These are phyloP conservation scores for Pomatorhinus ruficollis DNA, from an alignment of 2,113 vertebrate genomes.

Conservation along the genomic window DNA sequence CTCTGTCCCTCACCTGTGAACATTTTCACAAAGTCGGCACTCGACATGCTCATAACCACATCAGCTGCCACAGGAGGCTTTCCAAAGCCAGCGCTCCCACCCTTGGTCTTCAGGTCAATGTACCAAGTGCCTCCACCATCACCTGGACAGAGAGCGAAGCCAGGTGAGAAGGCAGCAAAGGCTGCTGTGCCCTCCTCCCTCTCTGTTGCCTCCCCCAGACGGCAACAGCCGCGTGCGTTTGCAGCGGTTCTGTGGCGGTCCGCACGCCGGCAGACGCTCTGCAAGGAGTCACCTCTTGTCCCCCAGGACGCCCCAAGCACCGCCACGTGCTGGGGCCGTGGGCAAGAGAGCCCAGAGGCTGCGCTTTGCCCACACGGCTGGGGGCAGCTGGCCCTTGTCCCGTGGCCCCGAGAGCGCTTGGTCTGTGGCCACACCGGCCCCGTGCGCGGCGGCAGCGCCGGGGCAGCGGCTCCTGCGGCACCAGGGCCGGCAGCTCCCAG, in stretches of 20 bases:
- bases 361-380: rapidly evolving
- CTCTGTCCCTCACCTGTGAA: slow-evolving; percentile 82
- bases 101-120: slow-evolving; percentile 86
- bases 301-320: rapidly evolving
- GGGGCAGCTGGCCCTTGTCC: rapidly evolving
- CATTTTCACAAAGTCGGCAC: slow-evolving; percentile 90
- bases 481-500: background rate
- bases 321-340: rapidly evolving
- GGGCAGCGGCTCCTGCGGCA: rapidly evolving
- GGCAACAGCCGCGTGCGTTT: rapidly evolving
- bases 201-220: rapidly evolving
- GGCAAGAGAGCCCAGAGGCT: background rate
- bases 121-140: slow-evolving; percentile 87
- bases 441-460: rapidly evolving
- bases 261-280: rapidly evolving
- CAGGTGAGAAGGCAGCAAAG: background rate
- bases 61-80: slow-evolving; percentile 79
- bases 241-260: rapidly evolving
- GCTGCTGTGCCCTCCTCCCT: rapidly evolving
- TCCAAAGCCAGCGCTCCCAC: slow-evolving; percentile 80
- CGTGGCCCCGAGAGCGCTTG: rapidly evolving
- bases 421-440: rapidly evolving
- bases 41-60: slow-evolving; percentile 90
- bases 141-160: slow-evolving; percentile 64
- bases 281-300: rapidly evolving